Percentiles rank a stretch among this genome's conserved stretches.
These are phyloP conservation scores for Spisula solida DNA, from an alignment of 2,888 invertebrate genomes.

Conservation along the genomic window DNA sequence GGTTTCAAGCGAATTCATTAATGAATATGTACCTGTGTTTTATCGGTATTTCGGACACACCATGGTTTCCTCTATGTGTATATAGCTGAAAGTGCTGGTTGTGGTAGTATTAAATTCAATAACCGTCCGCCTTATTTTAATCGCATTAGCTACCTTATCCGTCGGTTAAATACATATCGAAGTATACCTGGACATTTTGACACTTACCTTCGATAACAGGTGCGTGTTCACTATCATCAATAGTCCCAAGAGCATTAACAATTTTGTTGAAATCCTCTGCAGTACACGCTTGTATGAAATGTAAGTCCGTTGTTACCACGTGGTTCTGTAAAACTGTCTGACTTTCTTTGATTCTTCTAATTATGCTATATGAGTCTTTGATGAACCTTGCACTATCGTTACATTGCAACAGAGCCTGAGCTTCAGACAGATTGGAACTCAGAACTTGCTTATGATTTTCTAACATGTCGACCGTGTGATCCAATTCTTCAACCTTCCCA, in stretches of 20 bases:
- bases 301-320: neutral
- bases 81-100: too few relatives aligned
- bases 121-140: too few relatives aligned
- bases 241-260: slow-evolving; percentile 41
- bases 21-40: too few relatives aligned
- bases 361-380: neutral
- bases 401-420: neutral
- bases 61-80: too few relatives aligned
- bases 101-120: too few relatives aligned
- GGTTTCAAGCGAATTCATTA: too few relatives aligned
- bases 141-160: too few relatives aligned
- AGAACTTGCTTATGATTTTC: neutral
- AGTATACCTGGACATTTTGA: neutral
- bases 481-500: neutral
- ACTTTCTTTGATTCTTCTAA: neutral
- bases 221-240: slow-evolving; percentile 3
- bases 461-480: neutral
- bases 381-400: neutral
- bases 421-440: neutral
- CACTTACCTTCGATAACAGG: neutral
- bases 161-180: neutral
- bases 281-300: slow-evolving; percentile 39
- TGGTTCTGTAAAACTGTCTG: neutral
- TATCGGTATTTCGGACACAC: too few relatives aligned
- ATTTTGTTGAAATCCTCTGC: slow-evolving; percentile 47